A percentile compares a stretch with the other conserved stretches of the same genome.
phyloP scores from a whole-genome alignment of 2,113 vertebrate genomes.

The Oreotrochilus melanogaster region DNA sequence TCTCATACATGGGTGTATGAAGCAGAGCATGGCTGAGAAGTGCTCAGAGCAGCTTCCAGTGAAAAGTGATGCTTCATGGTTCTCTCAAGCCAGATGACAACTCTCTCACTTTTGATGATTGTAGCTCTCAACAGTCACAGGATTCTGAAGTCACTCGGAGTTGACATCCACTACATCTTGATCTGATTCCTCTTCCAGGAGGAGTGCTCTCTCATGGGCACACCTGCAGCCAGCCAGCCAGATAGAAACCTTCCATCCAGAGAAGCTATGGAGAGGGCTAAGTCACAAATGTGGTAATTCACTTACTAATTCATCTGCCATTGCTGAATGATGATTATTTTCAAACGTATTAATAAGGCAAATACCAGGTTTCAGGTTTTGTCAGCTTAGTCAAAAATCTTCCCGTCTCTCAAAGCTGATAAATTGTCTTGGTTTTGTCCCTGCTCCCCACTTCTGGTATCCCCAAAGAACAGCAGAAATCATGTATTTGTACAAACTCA shows the following conservation, averaged over 20 bases:
- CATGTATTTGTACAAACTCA: slow-evolving; percentile 15
- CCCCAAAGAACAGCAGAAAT: slow-evolving; percentile 30
- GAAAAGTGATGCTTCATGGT: background rate
- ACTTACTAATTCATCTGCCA: background rate
- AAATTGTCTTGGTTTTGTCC: background rate
- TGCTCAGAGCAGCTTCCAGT: background rate
- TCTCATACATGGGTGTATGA: background rate
- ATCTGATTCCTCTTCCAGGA: background rate
- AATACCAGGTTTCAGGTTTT: background rate
- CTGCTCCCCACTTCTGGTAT: background rate
- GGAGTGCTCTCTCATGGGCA: background rate
- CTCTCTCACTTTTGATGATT: background rate
- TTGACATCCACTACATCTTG: background rate
- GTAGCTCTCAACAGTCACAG: background rate
- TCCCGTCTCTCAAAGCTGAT: background rate
- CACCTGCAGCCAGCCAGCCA: background rate
- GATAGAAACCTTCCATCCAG: background rate
- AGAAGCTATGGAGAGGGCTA: background rate
- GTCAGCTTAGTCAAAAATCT: background rate
- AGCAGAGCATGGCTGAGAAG: background rate
- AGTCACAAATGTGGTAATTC: background rate
- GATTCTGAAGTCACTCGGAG: background rate
- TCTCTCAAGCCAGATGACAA: background rate
- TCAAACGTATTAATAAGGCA: background rate
- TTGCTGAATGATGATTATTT: background rate